These are phyloP conservation scores for Ailurus styani DNA, from an alignment of 2,113 vertebrate species.

Conservation along the genomic window DNA sequence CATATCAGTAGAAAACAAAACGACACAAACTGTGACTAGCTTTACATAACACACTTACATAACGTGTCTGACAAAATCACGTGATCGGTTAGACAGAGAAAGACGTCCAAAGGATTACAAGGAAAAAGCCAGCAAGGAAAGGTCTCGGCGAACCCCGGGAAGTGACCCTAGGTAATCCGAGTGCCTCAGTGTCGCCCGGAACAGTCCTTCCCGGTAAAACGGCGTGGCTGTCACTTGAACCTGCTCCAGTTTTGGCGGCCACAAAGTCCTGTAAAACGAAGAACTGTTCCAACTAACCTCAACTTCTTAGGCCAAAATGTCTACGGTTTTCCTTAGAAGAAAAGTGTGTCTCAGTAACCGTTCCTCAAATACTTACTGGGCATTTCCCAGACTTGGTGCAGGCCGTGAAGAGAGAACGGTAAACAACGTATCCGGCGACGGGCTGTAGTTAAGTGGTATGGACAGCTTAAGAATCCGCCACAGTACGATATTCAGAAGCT, in stretches of 20 bases:
- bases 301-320: background rate
- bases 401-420: background rate
- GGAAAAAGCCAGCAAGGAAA: background rate
- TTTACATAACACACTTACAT: background rate
- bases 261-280: background rate
- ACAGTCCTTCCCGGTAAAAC: background rate
- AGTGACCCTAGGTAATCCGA: background rate
- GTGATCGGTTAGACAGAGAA: fast-evolving
- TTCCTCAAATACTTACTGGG: background rate
- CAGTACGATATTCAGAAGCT: background rate
- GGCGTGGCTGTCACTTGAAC: background rate
- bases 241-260: background rate
- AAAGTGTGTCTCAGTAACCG: background rate
- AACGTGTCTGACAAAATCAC: background rate
- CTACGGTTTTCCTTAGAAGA: background rate
- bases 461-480: background rate
- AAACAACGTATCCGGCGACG: background rate
- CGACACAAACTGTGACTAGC: background rate
- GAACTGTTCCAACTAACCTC: background rate
- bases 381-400: background rate
- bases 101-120: background rate
- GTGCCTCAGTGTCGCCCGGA: fast-evolving
- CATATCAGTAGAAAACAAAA: background rate
- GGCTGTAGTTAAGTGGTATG: too few relatives aligned
- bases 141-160: fast-evolving